Base-by-base conservation (phyloP, 1,140 invertebrate genomes). In the Cotesia chilonis region DNA sequence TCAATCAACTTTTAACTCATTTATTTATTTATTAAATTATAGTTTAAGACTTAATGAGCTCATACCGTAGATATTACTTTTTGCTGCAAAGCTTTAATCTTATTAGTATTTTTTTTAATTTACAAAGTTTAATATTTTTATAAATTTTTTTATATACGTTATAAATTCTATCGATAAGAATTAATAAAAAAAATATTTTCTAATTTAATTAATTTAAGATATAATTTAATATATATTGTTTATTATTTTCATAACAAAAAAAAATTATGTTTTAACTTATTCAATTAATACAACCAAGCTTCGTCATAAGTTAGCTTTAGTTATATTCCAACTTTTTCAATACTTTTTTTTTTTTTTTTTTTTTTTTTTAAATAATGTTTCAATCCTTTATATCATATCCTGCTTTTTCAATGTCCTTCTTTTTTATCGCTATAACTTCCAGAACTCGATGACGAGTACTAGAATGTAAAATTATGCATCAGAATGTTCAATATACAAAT, bases 211-310 rank as follows among this genome's bases (percentile, higher is more conserved):
- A 28, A 28, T 28, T 28, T 28, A 3, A 28, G 28, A 28, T 28
- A 28, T 28, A 28, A 28, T 1, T 28, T 28, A 2, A 28, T 28
- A 28, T 28, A 28, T 28, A 28, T 28, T 28, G 28, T 28, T 28
- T 28, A 28, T 28, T 28, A 28, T 28, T 28, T 28, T 28, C 2
- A 28, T 28, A 28, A 17, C 17, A 17, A 41, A 28, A 65, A 72
- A 55, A 60, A 12, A 28, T 36, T n/a, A n/a, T 41, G 12, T 14
- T 36, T n/a, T 54, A 72, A 67, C 55, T 72, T 67, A 72, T 64
- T 52, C 64, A 64, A 72, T 66, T 67, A 35, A 35, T 47, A 20
- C 38, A 71, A 20, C 61, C 36, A 51, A 54, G 70, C 65, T 69
- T 41, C 4, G 57, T 9, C 3, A 6, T 10, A 9, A 69, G 57